Percentiles rank a stretch among this genome's conserved stretches.
Conservation (phyloP, 1,140 invertebrate genomes). For the Scaptomyza pallida region DNA sequence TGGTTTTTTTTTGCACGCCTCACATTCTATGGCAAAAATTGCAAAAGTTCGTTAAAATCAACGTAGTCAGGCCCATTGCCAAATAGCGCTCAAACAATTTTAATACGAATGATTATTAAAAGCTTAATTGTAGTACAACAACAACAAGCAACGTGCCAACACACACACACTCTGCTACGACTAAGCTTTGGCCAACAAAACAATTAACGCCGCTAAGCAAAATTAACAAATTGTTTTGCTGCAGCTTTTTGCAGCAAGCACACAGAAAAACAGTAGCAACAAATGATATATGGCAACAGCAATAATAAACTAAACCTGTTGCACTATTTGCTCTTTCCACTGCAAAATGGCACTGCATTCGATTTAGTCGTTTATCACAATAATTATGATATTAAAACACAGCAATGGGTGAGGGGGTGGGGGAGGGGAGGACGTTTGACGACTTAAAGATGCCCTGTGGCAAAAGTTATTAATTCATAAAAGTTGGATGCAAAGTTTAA, state of each 20-base stretch:
- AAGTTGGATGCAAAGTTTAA: no score
- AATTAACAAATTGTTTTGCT: conserved; percentile 70
- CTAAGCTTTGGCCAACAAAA: conserved; percentile 65
- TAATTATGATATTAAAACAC: conserved; percentile 19
- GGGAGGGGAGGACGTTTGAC: neutral
- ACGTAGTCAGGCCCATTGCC: conserved; percentile 46
- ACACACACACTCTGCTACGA: neutral
- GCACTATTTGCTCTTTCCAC: conserved; percentile 42
- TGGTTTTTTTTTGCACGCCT: conserved; percentile 15
- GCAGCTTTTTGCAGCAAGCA: conserved; percentile 23
- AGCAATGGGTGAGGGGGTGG: no score
- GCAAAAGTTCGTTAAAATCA: no score
- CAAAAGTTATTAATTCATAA: no score
- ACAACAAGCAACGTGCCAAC: conserved; percentile 15
- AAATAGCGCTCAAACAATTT: conserved; percentile 63
- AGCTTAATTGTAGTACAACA: conserved; percentile 63
- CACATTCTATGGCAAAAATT: conserved; percentile 60
- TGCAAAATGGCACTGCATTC: neutral
- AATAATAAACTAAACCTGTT: conserved; percentile 54
- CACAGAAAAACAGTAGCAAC: conserved; percentile 9
- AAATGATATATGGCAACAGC: conserved; percentile 23
- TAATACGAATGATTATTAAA: conserved; percentile 71
- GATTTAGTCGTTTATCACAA: neutral
- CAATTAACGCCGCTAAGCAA: conserved; percentile 62
- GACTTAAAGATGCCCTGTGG: neutral